Evolutionary conservation across 2,113 vertebrate species (phyloP), one percentile per base, ranked within the genome.

Genomic region (Sinocyclocheilus maitianheensis): DNA sequence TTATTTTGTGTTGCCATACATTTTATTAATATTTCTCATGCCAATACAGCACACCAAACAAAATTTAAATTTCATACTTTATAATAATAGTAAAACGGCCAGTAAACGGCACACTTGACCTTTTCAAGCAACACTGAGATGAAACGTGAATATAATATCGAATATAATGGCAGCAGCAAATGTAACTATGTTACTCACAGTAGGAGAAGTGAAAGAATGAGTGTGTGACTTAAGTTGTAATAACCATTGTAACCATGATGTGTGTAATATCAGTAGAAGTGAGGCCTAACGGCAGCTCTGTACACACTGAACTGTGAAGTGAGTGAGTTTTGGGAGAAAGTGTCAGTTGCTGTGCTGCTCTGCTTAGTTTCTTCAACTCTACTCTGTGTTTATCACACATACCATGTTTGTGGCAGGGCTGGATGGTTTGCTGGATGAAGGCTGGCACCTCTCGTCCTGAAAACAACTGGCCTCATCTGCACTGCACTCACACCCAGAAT

Each of bases 401-500:
- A 96, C 97, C 97, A 93, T 94, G 94, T 77, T 90, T 92, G 84
- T 94, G 93, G 88, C 97, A 97, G 62, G 92, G 92, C 37, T 96
- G 94, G 80, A 97, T 92, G 46, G 94, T 96, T 58, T 93, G 92
- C 37, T 96, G 94, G 81, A 97, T 92, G 46, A 98, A 98, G 76
- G 93, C 88, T 84, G 96, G 95, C 20, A 99, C 92, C 85, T 96
- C 96, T 90, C 90, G 88, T 97, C 96, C 92, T 97, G 94, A 93
- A 98, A 97, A 18, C 77, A 85, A 40, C 95, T 91, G 63, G 97
- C 97, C 93, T 97, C 95, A 84, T 91, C 90, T 65, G 94, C 67
- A 62, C 90, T 65, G 94, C 67, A 62, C 95, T 94, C 74, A 96
- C 91, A 46, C 96, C 95, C 37, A 98, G 92, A 87, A 96, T 96